Conservation (phyloP, 2,113 vertebrate species). For the Leucoraja erinaceus region DNA sequence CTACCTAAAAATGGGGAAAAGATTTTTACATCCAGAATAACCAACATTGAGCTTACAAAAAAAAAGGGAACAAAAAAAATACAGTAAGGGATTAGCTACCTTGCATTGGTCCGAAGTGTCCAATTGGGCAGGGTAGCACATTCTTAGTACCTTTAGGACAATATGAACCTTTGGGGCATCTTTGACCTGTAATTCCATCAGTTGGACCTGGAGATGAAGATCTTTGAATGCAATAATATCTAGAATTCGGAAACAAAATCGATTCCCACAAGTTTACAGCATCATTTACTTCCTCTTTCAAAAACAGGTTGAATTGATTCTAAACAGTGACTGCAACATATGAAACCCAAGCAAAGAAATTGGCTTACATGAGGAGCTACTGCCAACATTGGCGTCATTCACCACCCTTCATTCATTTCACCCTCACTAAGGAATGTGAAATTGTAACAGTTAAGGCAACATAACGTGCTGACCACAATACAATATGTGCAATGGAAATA, state of each 20-base stretch:
- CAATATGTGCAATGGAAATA: background rate
- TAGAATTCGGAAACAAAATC: slow-evolving; percentile 47
- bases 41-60: background rate
- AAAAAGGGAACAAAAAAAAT: too few species aligned
- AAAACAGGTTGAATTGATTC: background rate
- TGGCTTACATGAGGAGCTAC: background rate
- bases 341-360: background rate
- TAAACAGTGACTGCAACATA: background rate
- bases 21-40: background rate
- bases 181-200: slow-evolving; percentile 58
- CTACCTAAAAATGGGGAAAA: background rate
- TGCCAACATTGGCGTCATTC: background rate
- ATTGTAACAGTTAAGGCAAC: background rate
- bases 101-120: slow-evolving; percentile 38
- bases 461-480: background rate
- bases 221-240: slow-evolving; percentile 69
- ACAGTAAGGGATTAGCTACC: background rate
- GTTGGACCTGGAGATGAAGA: slow-evolving; percentile 56
- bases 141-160: slow-evolving; percentile 63
- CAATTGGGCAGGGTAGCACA: slow-evolving; percentile 58
- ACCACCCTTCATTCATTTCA: background rate
- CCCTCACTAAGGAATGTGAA: background rate
- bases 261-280: background rate
- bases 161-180: slow-evolving; percentile 63
- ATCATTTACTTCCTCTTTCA: background rate